These are phyloP conservation scores for Nanorana parkeri DNA, from an alignment of 2,113 vertebrate genomes.

Conservation along the genomic window DNA sequence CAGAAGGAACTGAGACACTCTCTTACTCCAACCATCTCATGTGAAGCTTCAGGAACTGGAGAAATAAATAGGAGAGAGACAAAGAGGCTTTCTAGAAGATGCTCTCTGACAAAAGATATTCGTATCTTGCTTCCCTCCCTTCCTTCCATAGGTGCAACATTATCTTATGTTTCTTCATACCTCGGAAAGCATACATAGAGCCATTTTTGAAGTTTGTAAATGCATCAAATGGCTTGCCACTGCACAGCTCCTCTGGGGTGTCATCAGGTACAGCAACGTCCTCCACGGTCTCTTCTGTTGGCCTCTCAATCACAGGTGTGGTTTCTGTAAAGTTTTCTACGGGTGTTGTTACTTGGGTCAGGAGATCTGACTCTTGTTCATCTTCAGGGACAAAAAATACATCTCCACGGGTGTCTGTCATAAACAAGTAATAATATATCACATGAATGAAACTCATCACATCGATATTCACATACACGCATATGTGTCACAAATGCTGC, in stretches of 20 bases:
- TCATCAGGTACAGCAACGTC: background rate
- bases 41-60: no score
- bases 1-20: no score
- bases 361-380: conserved; percentile 53
- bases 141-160: no score
- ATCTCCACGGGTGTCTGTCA: conserved; percentile 85
- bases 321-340: background rate
- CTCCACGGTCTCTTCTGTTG: no score
- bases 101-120: no score
- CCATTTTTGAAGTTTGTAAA: conserved; percentile 93
- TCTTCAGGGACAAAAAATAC: conserved; percentile 87
- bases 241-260: conserved; percentile 74
- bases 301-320: background rate
- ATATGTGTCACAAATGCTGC: no score
- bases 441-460: no score
- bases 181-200: conserved; percentile 91
- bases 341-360: rapidly evolving
- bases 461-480: background rate
- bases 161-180: conserved; percentile 67
- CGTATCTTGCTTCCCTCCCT: no score
- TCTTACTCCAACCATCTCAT: no score
- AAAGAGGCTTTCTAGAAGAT: no score
- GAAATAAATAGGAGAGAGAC: no score
- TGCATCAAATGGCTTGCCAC: conserved; percentile 83
- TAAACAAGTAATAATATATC: background rate